Evolutionary conservation across 1,140 invertebrate genomes (phyloP), one percentile per base, ranked within the genome.

Genomic region (Hylyphantes graminicola): DNA sequence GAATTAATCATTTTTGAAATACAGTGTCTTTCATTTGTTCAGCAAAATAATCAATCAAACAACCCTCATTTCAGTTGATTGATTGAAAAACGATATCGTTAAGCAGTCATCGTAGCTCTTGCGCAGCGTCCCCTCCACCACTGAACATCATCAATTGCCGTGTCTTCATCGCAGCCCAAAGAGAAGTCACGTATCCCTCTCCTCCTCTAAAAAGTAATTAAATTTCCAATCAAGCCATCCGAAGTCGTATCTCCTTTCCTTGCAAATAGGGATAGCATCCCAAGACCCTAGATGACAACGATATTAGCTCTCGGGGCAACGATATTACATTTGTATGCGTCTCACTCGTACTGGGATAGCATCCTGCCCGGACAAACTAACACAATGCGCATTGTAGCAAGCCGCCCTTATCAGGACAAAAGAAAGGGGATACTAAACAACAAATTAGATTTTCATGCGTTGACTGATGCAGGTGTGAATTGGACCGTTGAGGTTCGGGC

Each of bases 341-440:
- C 17, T 17, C 68, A 19, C 51, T n/a, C 6, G 13, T 7, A 17
- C n/a, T n/a, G 17, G 50, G 19, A n/a, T 72, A 51, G 54, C 68
- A 70, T 51, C 50, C 50, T 51, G 68, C 19, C 68, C 50, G n/a
- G 12, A 53, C 54, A 51, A 51, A 70, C 19, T 53, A 70, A 74
- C 15, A 74, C 72, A 74, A 74, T 74, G 19, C 35, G 57, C 72
- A 74, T 74, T 74, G 72, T 74, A 35, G 35, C 72, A 57, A 12
- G 72, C 72, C 57, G 55, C 55, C 57, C 72, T 74, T 50, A 57
- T 15, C 57, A 61, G 57, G 57, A 61, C 17, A 70, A 21, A 74
- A 55, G 72, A 70, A 70, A 70, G 68, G 68, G 68, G 68, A 70
- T 70, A 70, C 68, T 15, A 70, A 70, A 59, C 72, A 74, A 74